Evolutionary conservation across 2,113 vertebrate species (phyloP), one percentile per base, ranked within the genome.

Genomic region (Engystomops pustulosus): DNA sequence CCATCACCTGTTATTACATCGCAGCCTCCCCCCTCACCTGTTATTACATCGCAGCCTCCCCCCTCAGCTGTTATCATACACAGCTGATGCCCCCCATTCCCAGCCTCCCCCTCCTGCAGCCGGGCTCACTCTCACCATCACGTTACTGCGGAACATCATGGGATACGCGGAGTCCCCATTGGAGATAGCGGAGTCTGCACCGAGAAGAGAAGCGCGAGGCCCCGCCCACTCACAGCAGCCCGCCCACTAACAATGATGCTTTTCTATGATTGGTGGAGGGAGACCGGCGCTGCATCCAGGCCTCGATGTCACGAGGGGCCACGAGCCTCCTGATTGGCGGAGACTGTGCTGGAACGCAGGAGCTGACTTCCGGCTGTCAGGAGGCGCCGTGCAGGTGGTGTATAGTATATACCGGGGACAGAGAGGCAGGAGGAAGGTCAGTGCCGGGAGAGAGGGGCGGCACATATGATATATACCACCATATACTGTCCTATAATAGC

Each of bases 361-460:
- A 1, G 2, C 4, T 9, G n/a, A 47, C 9, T 72, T 75, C 45
- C 25, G 45, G 45, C 23, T 49, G n/a, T 71, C 69, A 44, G 20
- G n/a, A 2, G 20, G 69, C 44, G 36, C 58, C 25, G 58, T 1
- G 44, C 4, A 1, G 44, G 23, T 17, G n/a, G 25, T 4, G 9
- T 0, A n/a, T n/a, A n/a, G 0, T 71, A 11, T 9, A 71, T 71
- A 38, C 68, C 38, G 38, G 70, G 44, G 41, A 14, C 10, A 12
- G 41, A 49, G 70, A 45, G n/a, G 44, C 25, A 30, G n/a, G n/a
- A n/a, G n/a, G n/a, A n/a, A 47, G 70, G 70, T 47, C 70, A 27
- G 70, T 27, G 41, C 2, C 41, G 5, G 67, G 32, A 8, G 17
- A 14, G 67, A 18, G 38, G n/a, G n/a, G n/a, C n/a, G n/a, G n/a